These are phyloP conservation scores for Coracopsis vasa DNA, from an alignment of 2,113 vertebrate species.

Conservation along the genomic window DNA sequence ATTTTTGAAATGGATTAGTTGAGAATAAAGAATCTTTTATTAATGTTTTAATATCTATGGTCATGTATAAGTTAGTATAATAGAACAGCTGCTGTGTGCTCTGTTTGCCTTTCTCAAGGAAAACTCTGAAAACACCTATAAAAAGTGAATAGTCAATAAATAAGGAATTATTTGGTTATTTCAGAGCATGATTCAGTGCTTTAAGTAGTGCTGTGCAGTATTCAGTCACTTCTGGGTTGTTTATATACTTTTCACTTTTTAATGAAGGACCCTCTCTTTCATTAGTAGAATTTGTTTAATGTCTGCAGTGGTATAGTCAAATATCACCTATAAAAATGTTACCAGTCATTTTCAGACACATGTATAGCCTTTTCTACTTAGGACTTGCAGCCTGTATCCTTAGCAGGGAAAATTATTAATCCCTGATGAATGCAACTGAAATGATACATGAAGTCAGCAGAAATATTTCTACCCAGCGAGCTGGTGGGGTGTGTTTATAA, in stretches of 20 bases:
- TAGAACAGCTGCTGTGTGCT: neutral
- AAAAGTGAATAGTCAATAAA: neutral
- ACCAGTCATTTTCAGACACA: neutral
- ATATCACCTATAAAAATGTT: neutral
- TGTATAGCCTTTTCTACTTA: neutral
- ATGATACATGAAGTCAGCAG: constrained; percentile 53
- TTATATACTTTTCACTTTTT: neutral
- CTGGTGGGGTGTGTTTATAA: neutral
- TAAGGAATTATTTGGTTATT: neutral
- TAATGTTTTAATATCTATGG: neutral
- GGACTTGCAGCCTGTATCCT: neutral
- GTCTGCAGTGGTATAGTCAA: neutral
- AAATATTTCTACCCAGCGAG: constrained; percentile 10
- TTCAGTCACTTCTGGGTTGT: neutral
- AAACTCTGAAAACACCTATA: neutral
- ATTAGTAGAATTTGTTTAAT: neutral
- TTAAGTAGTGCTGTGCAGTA: neutral
- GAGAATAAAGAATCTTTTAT: neutral
- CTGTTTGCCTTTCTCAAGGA: neutral
- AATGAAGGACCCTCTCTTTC: neutral
- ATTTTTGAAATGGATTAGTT: neutral
- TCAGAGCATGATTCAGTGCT: neutral
- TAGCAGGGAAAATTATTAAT: constrained; percentile 26
- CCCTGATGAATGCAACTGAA: constrained; percentile 14
- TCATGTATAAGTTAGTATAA: neutral